Conservation (phyloP, 2,113 vertebrate genomes). For the Taurulus bubalis region DNA sequence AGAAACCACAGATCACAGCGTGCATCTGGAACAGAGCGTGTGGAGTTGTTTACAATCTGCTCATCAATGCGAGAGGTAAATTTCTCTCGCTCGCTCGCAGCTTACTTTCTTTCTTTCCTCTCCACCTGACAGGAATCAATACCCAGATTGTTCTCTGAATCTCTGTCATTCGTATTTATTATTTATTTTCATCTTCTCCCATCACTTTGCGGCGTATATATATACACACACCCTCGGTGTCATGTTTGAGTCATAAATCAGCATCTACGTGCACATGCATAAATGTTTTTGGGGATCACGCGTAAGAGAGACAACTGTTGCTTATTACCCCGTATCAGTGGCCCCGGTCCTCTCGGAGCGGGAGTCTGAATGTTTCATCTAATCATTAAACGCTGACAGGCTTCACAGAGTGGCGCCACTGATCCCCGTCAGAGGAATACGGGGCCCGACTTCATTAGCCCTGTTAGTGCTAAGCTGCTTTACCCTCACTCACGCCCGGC, state of each 20-base stretch:
- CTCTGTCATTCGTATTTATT: slow-evolving; percentile 51
- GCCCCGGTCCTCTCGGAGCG: slow-evolving; percentile 44
- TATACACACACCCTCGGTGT: slow-evolving; percentile 34
- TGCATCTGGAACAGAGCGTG: slow-evolving; percentile 30
- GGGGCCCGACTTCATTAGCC: slow-evolving; percentile 79
- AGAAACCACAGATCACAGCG: slow-evolving; percentile 51
- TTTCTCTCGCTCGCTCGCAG: slow-evolving; percentile 36
- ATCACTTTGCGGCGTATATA: slow-evolving; percentile 43
- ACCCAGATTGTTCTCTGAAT: slow-evolving; percentile 55
- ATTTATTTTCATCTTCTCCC: slow-evolving; percentile 40
- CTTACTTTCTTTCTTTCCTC: slow-evolving; percentile 20
- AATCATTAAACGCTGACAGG: slow-evolving; percentile 79
- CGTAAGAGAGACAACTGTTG: slow-evolving; percentile 29
- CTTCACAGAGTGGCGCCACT: slow-evolving; percentile 69
- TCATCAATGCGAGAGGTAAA: slow-evolving; percentile 62
- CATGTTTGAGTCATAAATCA: slow-evolving; percentile 20
- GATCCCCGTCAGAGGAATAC: slow-evolving; percentile 73
- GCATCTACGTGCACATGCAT: slow-evolving; percentile 37
- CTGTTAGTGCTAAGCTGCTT: slow-evolving; percentile 79
- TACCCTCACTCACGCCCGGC: slow-evolving; percentile 72
- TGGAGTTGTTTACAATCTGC: slow-evolving; percentile 63
- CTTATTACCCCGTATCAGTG: slow-evolving; percentile 58
- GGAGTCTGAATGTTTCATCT: slow-evolving; percentile 75
- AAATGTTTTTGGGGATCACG: slow-evolving; percentile 37
- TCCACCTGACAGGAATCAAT: slow-evolving; percentile 68